A percentile compares a stretch with the other conserved stretches of the same genome.
These are phyloP conservation scores for Champsocephalus esox DNA, from an alignment of 2,797 vertebrate genomes.

Conservation along the genomic window DNA sequence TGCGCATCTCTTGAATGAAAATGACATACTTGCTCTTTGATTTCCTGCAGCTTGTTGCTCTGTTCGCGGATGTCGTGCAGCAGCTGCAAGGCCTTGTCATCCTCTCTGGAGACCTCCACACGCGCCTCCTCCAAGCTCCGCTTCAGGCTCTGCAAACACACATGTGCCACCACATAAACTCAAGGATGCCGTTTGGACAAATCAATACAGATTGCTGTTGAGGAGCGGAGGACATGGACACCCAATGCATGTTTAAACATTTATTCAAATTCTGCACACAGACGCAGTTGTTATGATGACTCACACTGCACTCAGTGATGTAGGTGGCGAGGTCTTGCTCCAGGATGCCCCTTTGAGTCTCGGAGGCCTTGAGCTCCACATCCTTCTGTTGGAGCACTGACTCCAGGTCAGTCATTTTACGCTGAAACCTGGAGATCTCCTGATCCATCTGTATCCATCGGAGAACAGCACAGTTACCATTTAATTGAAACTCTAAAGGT, in stretches of 20 bases:
- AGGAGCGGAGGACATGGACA: not conserved
- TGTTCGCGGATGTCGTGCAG: constrained; percentile 98
- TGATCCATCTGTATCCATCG: constrained; percentile 92
- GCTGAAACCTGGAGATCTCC: constrained; percentile 99
- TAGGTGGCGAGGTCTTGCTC: constrained; percentile 99
- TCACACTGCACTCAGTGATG: constrained; percentile 99
- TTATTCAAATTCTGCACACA: constrained; percentile 3
- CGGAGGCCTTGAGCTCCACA: constrained; percentile 98
- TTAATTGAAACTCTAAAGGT: not conserved
- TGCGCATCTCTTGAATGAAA: constrained; percentile 23
- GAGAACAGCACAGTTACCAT: constrained; percentile 4
- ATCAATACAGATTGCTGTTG: constrained; percentile 8
- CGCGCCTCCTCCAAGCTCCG: constrained; percentile 98
- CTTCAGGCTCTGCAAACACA: constrained; percentile 93
- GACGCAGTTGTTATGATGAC: constrained; percentile 64
- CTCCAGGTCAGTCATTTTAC: constrained; percentile 99
- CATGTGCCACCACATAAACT: constrained; percentile 33
- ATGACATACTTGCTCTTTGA: constrained; percentile 96
- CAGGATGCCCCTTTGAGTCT: constrained; percentile 97
- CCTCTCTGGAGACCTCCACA: constrained; percentile 98
- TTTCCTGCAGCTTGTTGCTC: constrained; percentile 99
- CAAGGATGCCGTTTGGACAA: constrained; percentile 18
- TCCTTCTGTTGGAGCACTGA: constrained; percentile 99
- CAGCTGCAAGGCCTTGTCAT: constrained; percentile 98
- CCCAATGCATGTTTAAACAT: not conserved